Evolutionary conservation across 2,888 invertebrate species (phyloP), one percentile per base, ranked within the genome.

Genomic region (Orchesella flavescens): DNA sequence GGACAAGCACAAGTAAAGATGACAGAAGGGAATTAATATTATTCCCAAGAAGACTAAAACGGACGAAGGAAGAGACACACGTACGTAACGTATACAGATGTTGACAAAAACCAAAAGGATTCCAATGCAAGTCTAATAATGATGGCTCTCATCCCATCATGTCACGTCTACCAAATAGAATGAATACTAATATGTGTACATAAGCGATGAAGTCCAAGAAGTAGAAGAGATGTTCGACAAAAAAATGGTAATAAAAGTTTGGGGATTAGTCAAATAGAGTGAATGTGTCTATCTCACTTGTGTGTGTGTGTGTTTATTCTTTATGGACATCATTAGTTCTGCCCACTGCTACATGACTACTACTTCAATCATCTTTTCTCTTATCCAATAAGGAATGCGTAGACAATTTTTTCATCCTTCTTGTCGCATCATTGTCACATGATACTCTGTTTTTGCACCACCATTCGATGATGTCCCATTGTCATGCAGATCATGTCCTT

Each of bases 301-400:
- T 59, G 24, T 53, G 23, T 61, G 43, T 63, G 63, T 68, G 15
- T 59, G 24, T 53, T 46, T 61, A 59, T 65, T 79, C 79, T 82
- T 74, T 82, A 82, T 82, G 82, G 76, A 71, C 74, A 82, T 82
- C 76, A 82, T 82, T 82, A 82, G 82, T 82, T 76, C 75, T 68
- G 76, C 82, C 82, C 82, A 82, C 82, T 75, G 15, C 17, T 57
- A 72, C 63, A 66, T 66, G 57, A 82, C 75, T 82, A 76, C 76
- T 82, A 46, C 82, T 76, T 76, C 76, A 69, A 82, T 82, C 81
- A 69, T 75, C 72, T 46, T 68, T 74, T 66, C 15, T 34, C 21
- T 75, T 46, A 12, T 81, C 69, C 65, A 81, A 68, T 57, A 63
- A 82, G 82, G 82, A 82, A 69, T 82, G 82, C 82, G 82, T 71